These are phyloP conservation scores for Malurus melanocephalus DNA, from an alignment of 2,113 vertebrate genomes.

Conservation along the genomic window DNA sequence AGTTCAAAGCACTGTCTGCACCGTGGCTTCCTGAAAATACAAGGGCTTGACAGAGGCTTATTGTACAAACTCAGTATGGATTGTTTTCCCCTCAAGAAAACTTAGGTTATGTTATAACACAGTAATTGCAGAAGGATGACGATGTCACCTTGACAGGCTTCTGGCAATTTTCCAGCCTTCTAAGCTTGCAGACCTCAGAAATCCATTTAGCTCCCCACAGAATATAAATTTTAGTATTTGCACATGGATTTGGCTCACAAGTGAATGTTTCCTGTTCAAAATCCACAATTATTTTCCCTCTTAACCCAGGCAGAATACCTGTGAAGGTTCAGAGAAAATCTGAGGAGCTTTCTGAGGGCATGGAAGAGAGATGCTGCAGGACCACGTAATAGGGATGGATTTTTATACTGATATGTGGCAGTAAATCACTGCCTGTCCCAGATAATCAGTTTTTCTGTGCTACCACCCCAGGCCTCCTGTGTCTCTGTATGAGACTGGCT, in stretches of 20 bases:
- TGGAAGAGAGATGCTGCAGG: background rate
- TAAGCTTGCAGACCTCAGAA: background rate
- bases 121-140: constrained; percentile 6
- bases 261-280: constrained; percentile 10
- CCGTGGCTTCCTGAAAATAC: background rate
- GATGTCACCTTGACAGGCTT: background rate
- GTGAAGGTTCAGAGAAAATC: background rate
- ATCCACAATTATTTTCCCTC: background rate
- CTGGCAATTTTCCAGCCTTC: constrained; percentile 19
- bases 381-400: background rate
- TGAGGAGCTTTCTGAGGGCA: background rate
- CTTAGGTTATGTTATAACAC: background rate
- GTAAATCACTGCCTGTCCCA: background rate
- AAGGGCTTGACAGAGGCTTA: background rate
- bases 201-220: constrained; percentile 19
- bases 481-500: background rate
- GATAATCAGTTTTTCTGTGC: background rate
- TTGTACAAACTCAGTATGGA: background rate
- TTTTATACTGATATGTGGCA: background rate
- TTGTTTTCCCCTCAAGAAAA: constrained; percentile 20
- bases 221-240: constrained; percentile 34
- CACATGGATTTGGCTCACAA: background rate
- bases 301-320: background rate
- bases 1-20: constrained; percentile 6
- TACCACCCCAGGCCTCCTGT: background rate